Evolutionary conservation across 2,888 invertebrate species (phyloP).

Genomic region (Eulithis prunata): DNA sequence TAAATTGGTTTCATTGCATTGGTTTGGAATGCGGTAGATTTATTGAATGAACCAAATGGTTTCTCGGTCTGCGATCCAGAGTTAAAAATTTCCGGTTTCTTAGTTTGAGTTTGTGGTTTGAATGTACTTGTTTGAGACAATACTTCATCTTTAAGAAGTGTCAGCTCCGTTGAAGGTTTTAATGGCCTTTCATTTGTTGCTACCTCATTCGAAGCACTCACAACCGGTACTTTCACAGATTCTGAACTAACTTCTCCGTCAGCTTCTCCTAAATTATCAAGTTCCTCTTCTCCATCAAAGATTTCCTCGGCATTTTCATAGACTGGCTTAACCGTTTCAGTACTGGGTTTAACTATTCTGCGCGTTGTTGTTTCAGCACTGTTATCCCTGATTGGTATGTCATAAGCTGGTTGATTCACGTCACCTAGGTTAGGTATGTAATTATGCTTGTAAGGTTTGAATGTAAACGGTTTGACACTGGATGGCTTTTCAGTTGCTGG

Average conservation of each 20-base stretch:
- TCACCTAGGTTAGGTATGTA: constrained; percentile 67
- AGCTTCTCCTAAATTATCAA: constrained; percentile 66
- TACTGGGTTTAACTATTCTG: constrained; percentile 45
- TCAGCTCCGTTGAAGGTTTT: constrained; percentile 56
- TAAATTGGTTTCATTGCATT: constrained; percentile 72
- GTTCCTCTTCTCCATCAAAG: constrained; percentile 73
- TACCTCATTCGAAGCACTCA: constrained; percentile 67
- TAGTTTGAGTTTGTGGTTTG: constrained; percentile 39
- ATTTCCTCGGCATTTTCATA: constrained; percentile 78
- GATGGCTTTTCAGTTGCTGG: constrained; percentile 51
- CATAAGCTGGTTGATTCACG: constrained; percentile 72
- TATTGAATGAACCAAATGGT: constrained; percentile 69
- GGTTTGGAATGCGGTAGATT: constrained; percentile 61
- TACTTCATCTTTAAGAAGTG: constrained; percentile 60
- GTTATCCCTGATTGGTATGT: constrained; percentile 77
- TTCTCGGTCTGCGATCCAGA: constrained; percentile 80
- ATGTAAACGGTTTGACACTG: constrained; percentile 55
- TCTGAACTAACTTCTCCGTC: constrained; percentile 77
- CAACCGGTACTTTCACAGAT: constrained; percentile 77
- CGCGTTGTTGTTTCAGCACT: constrained; percentile 68
- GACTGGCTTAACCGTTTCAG: constrained; percentile 61
- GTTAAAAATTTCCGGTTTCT: constrained; percentile 59
- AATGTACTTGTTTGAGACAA: constrained; percentile 37
- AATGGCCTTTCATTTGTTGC: constrained; percentile 36
- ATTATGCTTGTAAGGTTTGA: constrained; percentile 49